These are phyloP conservation scores for Abscondita cerata DNA, from an alignment of 2,888 invertebrate genomes.

Conservation along the genomic window DNA sequence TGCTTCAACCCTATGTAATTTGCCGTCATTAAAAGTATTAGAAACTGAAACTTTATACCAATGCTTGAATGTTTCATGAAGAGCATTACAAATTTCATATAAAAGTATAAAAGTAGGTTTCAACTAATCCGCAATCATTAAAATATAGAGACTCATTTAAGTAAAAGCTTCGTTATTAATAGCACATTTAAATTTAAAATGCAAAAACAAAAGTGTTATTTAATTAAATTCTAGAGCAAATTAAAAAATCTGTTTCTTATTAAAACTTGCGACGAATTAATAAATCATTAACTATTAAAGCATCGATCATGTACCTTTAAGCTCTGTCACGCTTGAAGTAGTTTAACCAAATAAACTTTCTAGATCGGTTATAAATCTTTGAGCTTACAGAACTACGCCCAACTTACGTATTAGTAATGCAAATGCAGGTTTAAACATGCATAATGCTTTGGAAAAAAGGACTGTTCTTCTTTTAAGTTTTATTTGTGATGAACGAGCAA, in stretches of 20 bases:
- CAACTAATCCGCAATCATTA: slow-evolving; percentile 1
- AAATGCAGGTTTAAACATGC: slow-evolving; percentile 29
- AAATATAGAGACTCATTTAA: not conserved
- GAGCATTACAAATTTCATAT: slow-evolving; percentile 6
- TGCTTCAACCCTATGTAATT: slow-evolving; percentile 17
- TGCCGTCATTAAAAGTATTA: slow-evolving; percentile 14
- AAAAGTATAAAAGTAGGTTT: slow-evolving; percentile 11
- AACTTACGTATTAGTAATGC: slow-evolving; percentile 25
- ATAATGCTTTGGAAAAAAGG: slow-evolving; percentile 9
- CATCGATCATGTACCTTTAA: slow-evolving; percentile 23
- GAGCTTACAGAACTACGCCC: slow-evolving; percentile 22
- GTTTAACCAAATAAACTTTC: slow-evolving; percentile 25
- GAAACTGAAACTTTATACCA: slow-evolving; percentile 14
- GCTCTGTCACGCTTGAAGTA: slow-evolving; percentile 14
- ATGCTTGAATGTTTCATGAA: slow-evolving; percentile 17
- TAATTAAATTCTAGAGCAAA: too few species aligned
- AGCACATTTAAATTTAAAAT: too few species aligned
- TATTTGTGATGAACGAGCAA: too few species aligned
- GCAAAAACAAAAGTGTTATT: too few species aligned
- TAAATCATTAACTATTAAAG: slow-evolving; percentile 34
- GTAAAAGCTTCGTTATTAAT: too few species aligned
- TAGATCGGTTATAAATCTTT: slow-evolving; percentile 20
- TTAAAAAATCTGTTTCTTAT: too few species aligned
- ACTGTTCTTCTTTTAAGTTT: too few species aligned
- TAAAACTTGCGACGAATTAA: slow-evolving; percentile 14